Percentiles rank a stretch among this genome's conserved stretches.
phyloP scores from a whole-genome alignment of 2,888 invertebrate genomes.

The Chloromyia formosa region DNA sequence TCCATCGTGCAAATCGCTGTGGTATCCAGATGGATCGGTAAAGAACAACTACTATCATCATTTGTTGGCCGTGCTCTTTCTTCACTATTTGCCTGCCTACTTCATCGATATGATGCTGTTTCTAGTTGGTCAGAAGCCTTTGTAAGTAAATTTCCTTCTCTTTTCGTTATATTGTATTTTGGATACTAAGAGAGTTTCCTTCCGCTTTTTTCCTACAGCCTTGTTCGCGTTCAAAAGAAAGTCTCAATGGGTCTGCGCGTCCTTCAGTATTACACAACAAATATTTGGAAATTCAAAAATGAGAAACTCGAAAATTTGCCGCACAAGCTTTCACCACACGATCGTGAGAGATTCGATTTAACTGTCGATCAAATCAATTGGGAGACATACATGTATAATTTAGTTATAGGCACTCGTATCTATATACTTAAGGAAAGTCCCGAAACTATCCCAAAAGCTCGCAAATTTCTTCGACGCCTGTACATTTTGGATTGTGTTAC shows the following conservation, averaged over 20 bases:
- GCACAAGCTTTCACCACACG: constrained; percentile 66
- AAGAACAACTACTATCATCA: constrained; percentile 75
- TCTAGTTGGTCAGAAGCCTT: constrained; percentile 78
- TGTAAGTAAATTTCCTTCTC: constrained; percentile 68
- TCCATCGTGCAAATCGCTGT: constrained; percentile 79
- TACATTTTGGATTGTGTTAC: constrained; percentile 66
- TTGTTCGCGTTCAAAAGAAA: constrained; percentile 70
- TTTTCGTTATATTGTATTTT: constrained; percentile 48
- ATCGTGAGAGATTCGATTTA: constrained; percentile 71
- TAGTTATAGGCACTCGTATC: constrained; percentile 83
- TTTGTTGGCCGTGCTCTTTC: constrained; percentile 72
- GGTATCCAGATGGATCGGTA: constrained; percentile 81
- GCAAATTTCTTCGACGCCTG: constrained; percentile 60
- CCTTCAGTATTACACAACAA: constrained; percentile 80
- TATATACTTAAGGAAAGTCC: constrained; percentile 85
- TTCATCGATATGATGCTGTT: constrained; percentile 75
- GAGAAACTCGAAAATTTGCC: constrained; percentile 69
- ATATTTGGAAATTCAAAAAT: constrained; percentile 80
- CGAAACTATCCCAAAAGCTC: constrained; percentile 77
- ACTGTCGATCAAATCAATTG: constrained; percentile 68
- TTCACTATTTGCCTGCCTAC: constrained; percentile 81
- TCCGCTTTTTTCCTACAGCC: constrained; percentile 60
- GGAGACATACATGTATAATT: constrained; percentile 73
- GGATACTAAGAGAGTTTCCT: not conserved
- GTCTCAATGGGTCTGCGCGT: constrained; percentile 70